These are phyloP conservation scores for Drepana falcataria DNA, from an alignment of 2,888 invertebrate genomes.

Conservation along the genomic window DNA sequence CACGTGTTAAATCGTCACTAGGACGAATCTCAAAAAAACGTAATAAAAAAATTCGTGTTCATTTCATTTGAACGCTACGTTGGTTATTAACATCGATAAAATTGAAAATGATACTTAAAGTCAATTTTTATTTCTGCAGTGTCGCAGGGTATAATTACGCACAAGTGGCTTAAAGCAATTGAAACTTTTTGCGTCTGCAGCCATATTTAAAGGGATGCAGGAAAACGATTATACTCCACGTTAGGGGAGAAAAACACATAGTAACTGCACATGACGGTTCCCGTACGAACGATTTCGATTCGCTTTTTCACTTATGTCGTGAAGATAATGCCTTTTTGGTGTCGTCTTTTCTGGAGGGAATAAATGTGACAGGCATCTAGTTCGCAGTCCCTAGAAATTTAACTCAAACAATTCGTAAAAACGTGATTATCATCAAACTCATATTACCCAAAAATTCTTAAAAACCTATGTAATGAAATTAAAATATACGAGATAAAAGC, in stretches of 20 bases:
- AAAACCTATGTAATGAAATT: too few species aligned
- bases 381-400: too few species aligned
- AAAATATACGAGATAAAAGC: too few species aligned
- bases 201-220: slow-evolving; percentile 48
- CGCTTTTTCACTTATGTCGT: slow-evolving; percentile 34
- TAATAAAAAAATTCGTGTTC: not conserved
- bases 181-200: slow-evolving; percentile 54
- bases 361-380: too few species aligned
- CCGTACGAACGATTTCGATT: slow-evolving; percentile 38
- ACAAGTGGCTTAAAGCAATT: slow-evolving; percentile 48
- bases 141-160: slow-evolving; percentile 36
- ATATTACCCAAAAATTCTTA: too few species aligned
- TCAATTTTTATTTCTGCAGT: slow-evolving; percentile 7
- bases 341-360: too few species aligned
- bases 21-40: too few species aligned
- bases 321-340: too few species aligned
- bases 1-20: too few species aligned
- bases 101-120: not conserved
- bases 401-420: too few species aligned
- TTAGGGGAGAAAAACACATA: slow-evolving; percentile 45
- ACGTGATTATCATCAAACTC: too few species aligned
- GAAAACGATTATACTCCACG: slow-evolving; percentile 54
- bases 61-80: not conserved
- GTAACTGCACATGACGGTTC: slow-evolving; percentile 60
- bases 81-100: not conserved